These are phyloP conservation scores for human (Homo sapiens) DNA, from an alignment of 2,113 vertebrate genomes.

Conservation along the genomic window GRCh38 chr7:109135001-109135500, in stretches of 20 bases:
- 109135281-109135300: background rate
- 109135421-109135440: background rate
- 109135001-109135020: background rate
- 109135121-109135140: background rate
- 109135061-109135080: background rate
- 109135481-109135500: too few species aligned
- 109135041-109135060: background rate
- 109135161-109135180: background rate
- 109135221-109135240: background rate
- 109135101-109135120: background rate
- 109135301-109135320: background rate
- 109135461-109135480: background rate
- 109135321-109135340: background rate
- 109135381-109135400: background rate
- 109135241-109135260: background rate
- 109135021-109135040: background rate
- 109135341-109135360: background rate
- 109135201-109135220: background rate
- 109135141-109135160: background rate
- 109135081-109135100: background rate
- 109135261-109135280: background rate
- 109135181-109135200: background rate
- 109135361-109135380: background rate
- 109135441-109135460: background rate
- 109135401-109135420: background rate